Evolutionary conservation across 2,888 invertebrate species (phyloP).

Genomic region (Phyto melanocephala): DNA sequence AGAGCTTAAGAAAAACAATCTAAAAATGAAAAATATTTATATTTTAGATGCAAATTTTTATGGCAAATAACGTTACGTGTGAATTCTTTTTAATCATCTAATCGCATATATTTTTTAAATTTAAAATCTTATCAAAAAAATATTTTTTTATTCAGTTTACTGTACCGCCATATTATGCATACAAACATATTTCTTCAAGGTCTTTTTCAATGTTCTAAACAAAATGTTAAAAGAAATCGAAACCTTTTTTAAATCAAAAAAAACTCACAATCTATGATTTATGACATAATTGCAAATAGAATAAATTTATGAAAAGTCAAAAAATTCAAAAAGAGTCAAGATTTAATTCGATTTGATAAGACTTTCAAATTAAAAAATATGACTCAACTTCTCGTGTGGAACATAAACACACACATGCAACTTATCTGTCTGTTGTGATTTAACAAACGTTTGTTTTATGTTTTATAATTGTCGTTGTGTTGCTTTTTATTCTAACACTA

Average conservation of each 20-base stretch:
- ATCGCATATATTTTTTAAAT: too few species aligned
- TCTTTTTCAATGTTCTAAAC: not conserved
- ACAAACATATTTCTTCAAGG: not conserved
- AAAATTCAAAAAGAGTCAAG: slow-evolving; percentile 3
- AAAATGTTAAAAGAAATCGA: not conserved
- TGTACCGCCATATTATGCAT: not conserved
- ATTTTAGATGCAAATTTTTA: too few species aligned
- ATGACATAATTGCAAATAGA: slow-evolving; percentile 54
- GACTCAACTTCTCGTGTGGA: too few species aligned
- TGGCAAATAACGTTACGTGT: too few species aligned
- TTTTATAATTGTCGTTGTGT: slow-evolving; percentile 26
- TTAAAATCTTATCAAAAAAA: too few species aligned
- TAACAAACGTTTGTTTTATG: slow-evolving; percentile 39
- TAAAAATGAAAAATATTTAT: too few species aligned
- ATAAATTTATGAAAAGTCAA: not conserved
- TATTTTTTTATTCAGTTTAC: too few species aligned
- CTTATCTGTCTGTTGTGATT: slow-evolving; percentile 54
- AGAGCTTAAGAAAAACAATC: too few species aligned
- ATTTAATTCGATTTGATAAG: slow-evolving; percentile 44
- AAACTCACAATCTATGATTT: slow-evolving; percentile 48
- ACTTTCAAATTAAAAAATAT: slow-evolving; percentile 42
- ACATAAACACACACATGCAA: slow-evolving; percentile 41
- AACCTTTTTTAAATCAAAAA: not conserved
- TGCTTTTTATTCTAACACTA: slow-evolving; percentile 41
- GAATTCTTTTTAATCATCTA: too few species aligned